phyloP scores from a whole-genome alignment of 1,140 invertebrate genomes.

The Apocrypta bakeri region DNA sequence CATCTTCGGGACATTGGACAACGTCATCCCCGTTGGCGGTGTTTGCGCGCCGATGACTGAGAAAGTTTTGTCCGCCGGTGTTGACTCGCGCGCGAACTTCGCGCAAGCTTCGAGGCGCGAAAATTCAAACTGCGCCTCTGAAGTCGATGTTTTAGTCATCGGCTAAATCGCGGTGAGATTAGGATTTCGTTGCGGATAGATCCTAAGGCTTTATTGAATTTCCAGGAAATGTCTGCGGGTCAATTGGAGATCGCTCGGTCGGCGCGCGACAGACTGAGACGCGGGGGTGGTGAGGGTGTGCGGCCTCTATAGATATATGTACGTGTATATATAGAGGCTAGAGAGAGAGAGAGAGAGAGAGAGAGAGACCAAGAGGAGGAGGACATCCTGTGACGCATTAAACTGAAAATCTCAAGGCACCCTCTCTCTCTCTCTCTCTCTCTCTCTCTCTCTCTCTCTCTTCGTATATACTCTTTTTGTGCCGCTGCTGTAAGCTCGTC shows the following conservation, averaged over 20 bases:
- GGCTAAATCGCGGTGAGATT: not conserved
- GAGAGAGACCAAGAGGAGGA: slow-evolving; percentile 61
- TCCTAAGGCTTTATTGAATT: slow-evolving; percentile 42
- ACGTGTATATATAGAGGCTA: slow-evolving; percentile 34
- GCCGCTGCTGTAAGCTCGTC: not conserved
- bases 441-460: slow-evolving; percentile 22
- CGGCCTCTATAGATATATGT: too few relatives aligned
- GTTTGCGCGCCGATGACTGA: slow-evolving; percentile 55
- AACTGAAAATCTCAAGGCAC: slow-evolving; percentile 72
- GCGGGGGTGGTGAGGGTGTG: slow-evolving; percentile 6
- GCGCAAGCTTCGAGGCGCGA: not conserved
- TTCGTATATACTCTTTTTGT: slow-evolving; percentile 5
- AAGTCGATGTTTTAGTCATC: not conserved
- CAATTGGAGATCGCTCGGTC: slow-evolving; percentile 47
- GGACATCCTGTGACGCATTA: slow-evolving; percentile 71
- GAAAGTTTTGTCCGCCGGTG: slow-evolving; percentile 54
- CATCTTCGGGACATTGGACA: slow-evolving; percentile 38
- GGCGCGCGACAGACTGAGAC: slow-evolving; percentile 23
- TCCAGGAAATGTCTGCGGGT: slow-evolving; percentile 45
- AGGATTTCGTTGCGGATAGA: too few relatives aligned
- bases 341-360: slow-evolving; percentile 41
- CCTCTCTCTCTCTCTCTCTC: slow-evolving; percentile 54
- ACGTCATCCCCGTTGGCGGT: slow-evolving; percentile 53
- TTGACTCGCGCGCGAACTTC: not conserved
- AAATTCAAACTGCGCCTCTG: slow-evolving; percentile 63